These are phyloP conservation scores for Smithornis capensis DNA, from an alignment of 2,113 vertebrate species.

Conservation along the genomic window DNA sequence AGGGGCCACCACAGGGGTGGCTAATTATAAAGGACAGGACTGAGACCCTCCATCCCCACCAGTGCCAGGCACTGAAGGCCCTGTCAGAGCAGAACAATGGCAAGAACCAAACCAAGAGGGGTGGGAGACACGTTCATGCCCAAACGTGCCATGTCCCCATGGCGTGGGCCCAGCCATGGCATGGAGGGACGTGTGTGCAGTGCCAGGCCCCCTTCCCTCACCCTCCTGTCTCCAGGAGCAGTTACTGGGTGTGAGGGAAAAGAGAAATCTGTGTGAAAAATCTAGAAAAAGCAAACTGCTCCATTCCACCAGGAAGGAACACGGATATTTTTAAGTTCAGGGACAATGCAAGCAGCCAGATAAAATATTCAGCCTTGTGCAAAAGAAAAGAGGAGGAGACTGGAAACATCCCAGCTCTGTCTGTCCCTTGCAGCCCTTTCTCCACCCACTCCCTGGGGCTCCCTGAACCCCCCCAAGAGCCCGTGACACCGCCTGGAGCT, in stretches of 20 bases:
- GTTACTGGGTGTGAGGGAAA: background rate
- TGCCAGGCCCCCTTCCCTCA: background rate
- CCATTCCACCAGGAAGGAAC: conserved; percentile 3
- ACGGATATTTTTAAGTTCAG: conserved; percentile 22
- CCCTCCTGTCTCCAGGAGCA: background rate
- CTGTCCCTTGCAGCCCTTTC: background rate
- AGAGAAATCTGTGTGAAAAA: background rate
- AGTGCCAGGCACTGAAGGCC: fast-evolving
- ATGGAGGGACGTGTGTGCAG: background rate
- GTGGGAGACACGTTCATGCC: background rate
- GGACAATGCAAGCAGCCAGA: background rate
- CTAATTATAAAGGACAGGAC: background rate
- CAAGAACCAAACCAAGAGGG: fast-evolving
- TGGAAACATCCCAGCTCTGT: background rate
- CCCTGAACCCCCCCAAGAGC: background rate
- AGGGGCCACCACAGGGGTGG: fast-evolving
- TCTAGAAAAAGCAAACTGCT: conserved; percentile 39
- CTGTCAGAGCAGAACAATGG: fast-evolving
- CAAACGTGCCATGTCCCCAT: background rate
- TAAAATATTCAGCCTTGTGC: conserved; percentile 21
- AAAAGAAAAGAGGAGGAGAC: conserved; percentile 32
- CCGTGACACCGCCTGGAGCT: background rate
- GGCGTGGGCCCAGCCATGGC: background rate
- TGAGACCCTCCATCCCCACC: background rate
- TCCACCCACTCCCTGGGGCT: background rate